Conservation (phyloP, 2,113 vertebrate species). For the Dipodomys stephensi region DNA sequence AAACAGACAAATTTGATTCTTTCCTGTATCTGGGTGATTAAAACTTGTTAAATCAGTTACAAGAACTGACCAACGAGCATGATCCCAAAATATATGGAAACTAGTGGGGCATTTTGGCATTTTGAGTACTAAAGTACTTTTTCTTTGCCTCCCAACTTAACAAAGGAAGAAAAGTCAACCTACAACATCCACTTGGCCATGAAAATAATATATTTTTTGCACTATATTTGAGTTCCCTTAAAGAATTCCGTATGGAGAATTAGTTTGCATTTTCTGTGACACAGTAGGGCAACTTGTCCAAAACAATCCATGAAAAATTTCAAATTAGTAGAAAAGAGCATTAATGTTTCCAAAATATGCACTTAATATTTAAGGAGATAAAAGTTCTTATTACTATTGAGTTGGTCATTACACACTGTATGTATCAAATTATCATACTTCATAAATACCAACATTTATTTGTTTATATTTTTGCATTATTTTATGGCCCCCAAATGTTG, state of each 20-base stretch:
- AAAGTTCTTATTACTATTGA: not conserved
- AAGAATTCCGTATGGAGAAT: not conserved
- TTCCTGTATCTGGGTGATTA: not conserved
- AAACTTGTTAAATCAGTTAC: conserved; percentile 3
- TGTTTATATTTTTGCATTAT: not conserved
- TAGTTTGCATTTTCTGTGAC: not conserved
- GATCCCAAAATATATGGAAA: not conserved
- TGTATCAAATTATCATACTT: not conserved
- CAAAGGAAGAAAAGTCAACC: not conserved
- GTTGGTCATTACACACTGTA: not conserved
- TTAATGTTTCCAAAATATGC: not conserved
- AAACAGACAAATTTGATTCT: conserved; percentile 28
- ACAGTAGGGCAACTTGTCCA: not conserved
- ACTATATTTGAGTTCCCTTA: not conserved
- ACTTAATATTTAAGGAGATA: not conserved
- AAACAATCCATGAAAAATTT: not conserved
- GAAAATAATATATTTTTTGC: not conserved
- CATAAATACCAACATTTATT: not conserved
- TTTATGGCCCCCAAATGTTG: not conserved
- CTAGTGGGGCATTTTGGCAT: not conserved
- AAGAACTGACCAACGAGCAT: not conserved
- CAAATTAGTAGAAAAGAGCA: not conserved
- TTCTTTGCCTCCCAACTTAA: not conserved
- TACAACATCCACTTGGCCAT: not conserved
- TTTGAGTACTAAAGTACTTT: not conserved